phyloP scores from a whole-genome alignment of 1,140 invertebrate species.

The Pectinophora gossypiella region DNA sequence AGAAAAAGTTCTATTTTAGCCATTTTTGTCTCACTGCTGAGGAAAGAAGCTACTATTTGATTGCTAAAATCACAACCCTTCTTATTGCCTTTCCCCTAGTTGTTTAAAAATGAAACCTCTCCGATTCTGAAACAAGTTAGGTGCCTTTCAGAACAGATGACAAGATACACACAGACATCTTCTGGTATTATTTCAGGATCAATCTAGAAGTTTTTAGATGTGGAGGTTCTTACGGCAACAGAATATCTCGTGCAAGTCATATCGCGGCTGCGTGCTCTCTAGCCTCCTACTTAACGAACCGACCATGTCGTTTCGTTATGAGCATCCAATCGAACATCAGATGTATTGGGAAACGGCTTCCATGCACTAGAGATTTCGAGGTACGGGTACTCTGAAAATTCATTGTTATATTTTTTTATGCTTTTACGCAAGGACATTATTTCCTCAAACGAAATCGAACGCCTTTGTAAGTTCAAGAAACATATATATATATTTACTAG shows the following conservation, averaged over 20 bases:
- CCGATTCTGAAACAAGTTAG: no score
- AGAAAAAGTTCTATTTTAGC: no score
- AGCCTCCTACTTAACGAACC: conserved; percentile 74
- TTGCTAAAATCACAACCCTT: no score
- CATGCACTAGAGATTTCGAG: conserved; percentile 77
- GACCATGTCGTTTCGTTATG: conserved; percentile 78
- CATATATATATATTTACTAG: no score
- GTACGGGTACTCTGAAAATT: conserved; percentile 43
- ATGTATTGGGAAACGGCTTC: conserved; percentile 77
- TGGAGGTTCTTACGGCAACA: conserved; percentile 78
- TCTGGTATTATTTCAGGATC: conserved; percentile 69
- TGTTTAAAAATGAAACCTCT: no score
- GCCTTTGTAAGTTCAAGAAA: background rate
- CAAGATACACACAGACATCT: no score
- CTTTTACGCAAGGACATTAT: background rate
- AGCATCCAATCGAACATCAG: conserved; percentile 79
- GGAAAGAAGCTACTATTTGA: no score
- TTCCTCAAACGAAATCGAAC: no score
- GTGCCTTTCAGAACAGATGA: no score
- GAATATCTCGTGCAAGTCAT: conserved; percentile 73
- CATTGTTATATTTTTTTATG: background rate
- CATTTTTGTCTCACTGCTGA: no score
- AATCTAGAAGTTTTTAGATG: conserved; percentile 76
- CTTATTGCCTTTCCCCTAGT: no score
- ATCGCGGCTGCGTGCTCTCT: conserved; percentile 76